Base-by-base conservation (phyloP, 2,113 vertebrate species). In the Theristicus caerulescens region DNA sequence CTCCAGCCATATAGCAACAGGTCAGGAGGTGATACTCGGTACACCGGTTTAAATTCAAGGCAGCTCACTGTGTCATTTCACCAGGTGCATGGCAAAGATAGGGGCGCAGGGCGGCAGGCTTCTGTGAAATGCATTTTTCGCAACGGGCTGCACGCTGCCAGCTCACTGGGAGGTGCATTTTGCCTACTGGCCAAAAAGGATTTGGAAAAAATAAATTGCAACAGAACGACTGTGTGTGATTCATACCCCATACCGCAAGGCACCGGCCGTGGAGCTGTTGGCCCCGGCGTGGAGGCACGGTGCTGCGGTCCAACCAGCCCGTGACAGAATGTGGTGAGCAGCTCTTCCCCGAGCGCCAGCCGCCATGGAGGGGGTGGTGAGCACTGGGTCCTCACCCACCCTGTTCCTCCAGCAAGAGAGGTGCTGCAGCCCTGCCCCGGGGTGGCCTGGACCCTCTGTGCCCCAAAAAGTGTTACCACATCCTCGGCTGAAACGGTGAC, bases 401-500 rank as follows among this genome's bases (percentile, higher is more conserved):
- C 13, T 1, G 2, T 3, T 58, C 16, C 11, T 40, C 61, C 36
- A 42, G 25, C 16, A 40, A 16, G 0, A 62, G 24, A 38, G 17
- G 13, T 62, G 78, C 47, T 58, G 36, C 69, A 89, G 61, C 34
- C 49, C 36, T 84, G 65, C 26, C 13, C 36, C 0, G 1, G 11
- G 13, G 19, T 20, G 29, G 20, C 38, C 29, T 71, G 58, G 49
- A 51, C 8, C 7, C 24, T 57, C 69, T 19, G n/a, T 61, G 71
- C 15, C 46, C 32, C 57, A 3, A 19, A 70, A 54, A 11, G 6
- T 4, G 10, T 21, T 71, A 44, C 69, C 13, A 13, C 0, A 2
- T 49, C 31, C 40, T 51, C 1, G 0, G 16, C n/a, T 10, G 4
- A 58, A 76, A 25, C 0, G 0, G 51, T 44, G 57, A 82, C 54